Evolutionary conservation across 1,140 invertebrate genomes (phyloP), one percentile per base, ranked within the genome.

Genomic region (Lepidurus couesii): DNA sequence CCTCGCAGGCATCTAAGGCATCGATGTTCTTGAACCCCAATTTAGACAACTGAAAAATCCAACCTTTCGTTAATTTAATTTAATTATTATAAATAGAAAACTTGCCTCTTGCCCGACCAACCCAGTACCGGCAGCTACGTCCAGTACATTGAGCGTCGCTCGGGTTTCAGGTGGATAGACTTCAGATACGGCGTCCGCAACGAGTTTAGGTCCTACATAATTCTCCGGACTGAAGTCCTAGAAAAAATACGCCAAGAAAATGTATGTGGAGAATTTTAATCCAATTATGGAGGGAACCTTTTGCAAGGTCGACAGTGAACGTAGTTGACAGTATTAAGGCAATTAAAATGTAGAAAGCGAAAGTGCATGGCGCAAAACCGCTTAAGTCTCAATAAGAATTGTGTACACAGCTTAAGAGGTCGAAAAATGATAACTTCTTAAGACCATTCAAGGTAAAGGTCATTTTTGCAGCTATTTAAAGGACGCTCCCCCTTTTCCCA

Each of bases 91-190:
- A n/a, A 24, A 73, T 44, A 24, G 0, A 44, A 78, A 44, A 75
- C 10, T 44, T 78, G 81, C 82, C 75, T 85, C 82, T 43, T 80
- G 75, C n/a, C 84, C 84, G 42, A 85, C 82, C 73, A 83, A 77
- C 16, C 84, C 84, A 44, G 84, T 85, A 21, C 84, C 84, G 77
- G 83, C 83, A 9, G 84, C 84, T 16, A 85, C 82, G 78, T 85
- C 84, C 47, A 85, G 76, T 47, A 85, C 81, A 47, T 76, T 80
- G 1, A 84, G 53, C 44, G 75, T 47, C 34, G 43, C 26, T 44
- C 81, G 79, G 21, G 80, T 75, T 16, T 81, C 79, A 21, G 42
- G n/a, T 5, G 79, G 43, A 74, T 80, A 81, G 75, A 80, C 76
- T 11, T 80, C 45, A 10, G 78, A 80, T 65, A 84, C 21, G 21